A percentile compares a stretch with the other conserved stretches of the same genome.
Evolutionary conservation across 2,888 invertebrate species (phyloP).

Genomic region (Orgyia antiqua): DNA sequence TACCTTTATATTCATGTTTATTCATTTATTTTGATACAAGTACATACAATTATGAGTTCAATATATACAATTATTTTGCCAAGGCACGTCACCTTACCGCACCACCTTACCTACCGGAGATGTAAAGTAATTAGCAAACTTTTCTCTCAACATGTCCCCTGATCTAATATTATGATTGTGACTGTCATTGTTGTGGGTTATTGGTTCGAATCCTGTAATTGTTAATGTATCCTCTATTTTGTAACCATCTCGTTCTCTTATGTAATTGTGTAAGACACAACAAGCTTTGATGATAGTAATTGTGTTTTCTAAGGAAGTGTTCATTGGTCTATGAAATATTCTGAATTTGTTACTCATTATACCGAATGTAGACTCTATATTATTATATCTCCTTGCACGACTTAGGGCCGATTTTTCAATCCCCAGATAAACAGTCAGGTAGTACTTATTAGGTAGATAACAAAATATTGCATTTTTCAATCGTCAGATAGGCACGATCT

Average conservation of each 20-base stretch:
- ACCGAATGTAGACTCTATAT: too few relatives aligned
- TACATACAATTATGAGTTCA: too few relatives aligned
- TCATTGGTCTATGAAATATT: slow-evolving; percentile 27
- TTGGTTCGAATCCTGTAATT: slow-evolving; percentile 8
- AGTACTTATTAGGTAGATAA: too few relatives aligned
- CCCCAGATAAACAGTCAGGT: too few relatives aligned
- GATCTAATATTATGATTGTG: too few relatives aligned
- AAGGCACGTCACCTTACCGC: slow-evolving; percentile 19
- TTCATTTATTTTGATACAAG: too few relatives aligned
- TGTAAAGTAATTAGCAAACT: slow-evolving; percentile 24
- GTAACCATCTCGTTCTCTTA: slow-evolving; percentile 20
- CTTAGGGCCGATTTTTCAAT: too few relatives aligned
- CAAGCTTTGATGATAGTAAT: slow-evolving; percentile 26
- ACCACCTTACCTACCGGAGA: too few relatives aligned
- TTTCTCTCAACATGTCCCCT: slow-evolving; percentile 16
- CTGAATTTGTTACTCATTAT: too few relatives aligned
- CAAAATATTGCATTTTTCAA: too few relatives aligned
- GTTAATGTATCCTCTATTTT: slow-evolving; percentile 12
- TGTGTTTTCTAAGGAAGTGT: slow-evolving; percentile 18
- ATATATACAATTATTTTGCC: slow-evolving; percentile 21
- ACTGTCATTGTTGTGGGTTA: not conserved
- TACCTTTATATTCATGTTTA: too few relatives aligned
- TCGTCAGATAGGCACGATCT: too few relatives aligned
- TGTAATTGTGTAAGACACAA: slow-evolving; percentile 20
- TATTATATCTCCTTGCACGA: slow-evolving; percentile 18